These are phyloP conservation scores for Ridgeia piscesae DNA, from an alignment of 1,140 invertebrate genomes.

Conservation along the genomic window DNA sequence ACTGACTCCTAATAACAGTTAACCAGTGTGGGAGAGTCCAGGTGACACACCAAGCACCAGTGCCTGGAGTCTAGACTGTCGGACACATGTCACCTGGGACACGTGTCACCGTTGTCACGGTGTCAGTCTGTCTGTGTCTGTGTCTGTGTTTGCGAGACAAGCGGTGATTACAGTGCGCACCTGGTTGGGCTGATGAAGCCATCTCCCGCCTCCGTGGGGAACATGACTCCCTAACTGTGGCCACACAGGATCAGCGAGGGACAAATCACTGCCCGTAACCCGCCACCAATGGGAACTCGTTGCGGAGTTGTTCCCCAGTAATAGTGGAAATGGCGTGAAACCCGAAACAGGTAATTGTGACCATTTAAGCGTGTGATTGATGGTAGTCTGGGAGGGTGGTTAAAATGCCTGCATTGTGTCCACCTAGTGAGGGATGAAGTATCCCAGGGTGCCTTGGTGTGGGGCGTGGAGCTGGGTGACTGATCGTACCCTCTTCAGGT, in stretches of 20 bases:
- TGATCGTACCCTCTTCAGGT: background rate
- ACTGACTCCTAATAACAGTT: background rate
- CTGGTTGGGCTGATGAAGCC: background rate
- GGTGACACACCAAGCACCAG: background rate
- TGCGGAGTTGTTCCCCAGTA: background rate
- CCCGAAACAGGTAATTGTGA: background rate
- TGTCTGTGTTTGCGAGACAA: background rate
- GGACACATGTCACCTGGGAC: background rate
- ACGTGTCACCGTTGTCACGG: background rate
- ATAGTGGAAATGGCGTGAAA: background rate
- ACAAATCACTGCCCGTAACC: background rate
- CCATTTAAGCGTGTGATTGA: conserved; percentile 1
- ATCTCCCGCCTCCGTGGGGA: background rate
- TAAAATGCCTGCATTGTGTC: conserved; percentile 1
- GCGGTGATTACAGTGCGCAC: background rate
- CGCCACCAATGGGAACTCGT: background rate
- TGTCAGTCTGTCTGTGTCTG: background rate
- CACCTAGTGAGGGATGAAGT: background rate
- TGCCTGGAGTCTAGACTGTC: background rate
- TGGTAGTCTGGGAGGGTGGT: background rate
- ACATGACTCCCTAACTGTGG: background rate
- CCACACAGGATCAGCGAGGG: background rate
- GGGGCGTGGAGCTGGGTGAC: background rate
- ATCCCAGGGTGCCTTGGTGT: conserved; percentile 3
- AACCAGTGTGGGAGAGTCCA: background rate